Base-by-base conservation (phyloP, 2,797 vertebrate species). In the Antennarius maculatus region DNA sequence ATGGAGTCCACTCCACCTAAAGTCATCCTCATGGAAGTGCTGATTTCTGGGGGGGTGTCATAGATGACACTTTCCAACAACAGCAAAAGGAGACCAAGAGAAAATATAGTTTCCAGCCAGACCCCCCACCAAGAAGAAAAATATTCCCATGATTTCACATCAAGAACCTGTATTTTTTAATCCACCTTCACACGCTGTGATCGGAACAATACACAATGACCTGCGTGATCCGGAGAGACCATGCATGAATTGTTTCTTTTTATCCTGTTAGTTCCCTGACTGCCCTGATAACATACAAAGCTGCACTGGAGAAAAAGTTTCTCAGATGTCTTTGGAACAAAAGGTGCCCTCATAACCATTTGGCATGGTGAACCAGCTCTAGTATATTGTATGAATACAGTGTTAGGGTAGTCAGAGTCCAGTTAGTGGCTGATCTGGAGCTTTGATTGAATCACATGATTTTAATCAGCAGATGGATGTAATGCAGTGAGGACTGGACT, bases 171-270 rank as follows among this genome's bases (percentile, higher is more conserved):
- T 28, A 28, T 43, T 80, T 7, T 61, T 45, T 84, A 72, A 88
- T 88, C 64, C 82, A 54, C 50, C 65, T 74, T 48, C 74, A 61
- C 82, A 75, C 55, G 27, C 79, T 84, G 81, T 81, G 83, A 89
- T 87, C 83, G 55, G 75, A 84, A 83, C 84, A 85, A 83, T 77
- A 61, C 61, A 88, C 80, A 89, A 84, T 67, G 81, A 79, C 41
- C 70, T 69, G 57, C 61, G 27, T 58, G 70, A 57, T 39, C 45
- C 61, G 34, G 11, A 74, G 59, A 79, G 84, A 54, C 57, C 79
- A 71, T 15, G 74, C 61, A 66, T 71, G 76, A 71, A 80, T 76
- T 77, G 79, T 76, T 87, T 75, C 65, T 65, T 72, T 76, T 66
- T 61, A 51, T 61, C 66, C 56, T 41, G 31, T 63, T 29, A 66